Base-by-base conservation (phyloP, 92 coral and sea anemone species). In the Plumapathes pennacea region DNA sequence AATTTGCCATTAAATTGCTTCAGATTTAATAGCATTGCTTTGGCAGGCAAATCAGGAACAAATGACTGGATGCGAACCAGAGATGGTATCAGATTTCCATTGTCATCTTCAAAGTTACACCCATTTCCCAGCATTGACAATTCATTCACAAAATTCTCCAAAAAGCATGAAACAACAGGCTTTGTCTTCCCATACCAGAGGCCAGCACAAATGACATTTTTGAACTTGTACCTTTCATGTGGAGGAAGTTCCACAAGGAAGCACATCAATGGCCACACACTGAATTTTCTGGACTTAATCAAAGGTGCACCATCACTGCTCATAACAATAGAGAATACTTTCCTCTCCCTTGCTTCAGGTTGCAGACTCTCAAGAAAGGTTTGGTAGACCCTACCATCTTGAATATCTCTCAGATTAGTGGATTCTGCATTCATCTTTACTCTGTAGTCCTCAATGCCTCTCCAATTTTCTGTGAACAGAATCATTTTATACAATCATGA, bases 241-340 rank as follows among this genome's bases (percentile, higher is more conserved):
- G 72, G 80, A 22, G 80, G 80, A 7, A 72, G 69, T 25, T 72
- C 80, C 11, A 72, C 80, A 14, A 72, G 63, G 24, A 62, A 72
- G 63, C 71, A 33, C 71, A 72, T 52, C 22, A 72, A 31, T 25
- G 80, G 80, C 84, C 77, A 77, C 10, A 77, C 46, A 46, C 57
- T 58, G 25, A 47, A 50, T 40, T 43, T 57, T 29, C 62, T 76
- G 0, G 83, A 76, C 33, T 65, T 75, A 1, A 75, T 17, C 36
- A 75, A 8, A 36, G 82, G 68, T 12, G 82, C 82, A n/a, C 76
- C 83, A 76, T 76, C 83, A 48, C 83, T 25, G 14, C 83, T 76
- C 2, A 66, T 54, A 0, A 75, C 82, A 11, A 65, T n/a, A n/a
- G n/a, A n/a, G n/a, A n/a, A n/a, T n/a, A n/a, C n/a, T n/a, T n/a